Percentiles rank a stretch among this genome's conserved stretches.
Conservation (phyloP, 2,888 invertebrate species). For the Agonopterix arenella region DNA sequence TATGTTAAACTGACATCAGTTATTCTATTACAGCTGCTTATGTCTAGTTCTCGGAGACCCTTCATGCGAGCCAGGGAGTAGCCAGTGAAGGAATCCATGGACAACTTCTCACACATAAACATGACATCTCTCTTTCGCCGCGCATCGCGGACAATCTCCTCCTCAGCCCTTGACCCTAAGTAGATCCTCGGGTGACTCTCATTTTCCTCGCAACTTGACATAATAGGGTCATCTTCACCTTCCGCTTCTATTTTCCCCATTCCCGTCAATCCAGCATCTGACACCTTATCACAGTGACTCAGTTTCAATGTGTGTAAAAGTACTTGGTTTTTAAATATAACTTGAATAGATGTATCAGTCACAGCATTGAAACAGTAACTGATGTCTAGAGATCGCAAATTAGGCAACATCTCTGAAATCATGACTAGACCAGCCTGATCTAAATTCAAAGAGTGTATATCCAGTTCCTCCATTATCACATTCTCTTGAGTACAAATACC, state of each 20-base stretch:
- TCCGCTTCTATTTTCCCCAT: conserved; percentile 70
- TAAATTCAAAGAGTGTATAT: conserved; percentile 77
- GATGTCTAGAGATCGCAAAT: conserved; percentile 78
- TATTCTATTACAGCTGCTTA: conserved; percentile 82
- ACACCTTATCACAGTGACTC: conserved; percentile 81
- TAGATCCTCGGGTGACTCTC: conserved; percentile 62
- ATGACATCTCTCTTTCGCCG: conserved; percentile 79
- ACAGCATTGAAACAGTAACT: conserved; percentile 84
- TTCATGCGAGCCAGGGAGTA: conserved; percentile 74
- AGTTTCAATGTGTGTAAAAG: conserved; percentile 78
- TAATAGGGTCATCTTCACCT: conserved; percentile 44
- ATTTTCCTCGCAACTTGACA: conserved; percentile 42
- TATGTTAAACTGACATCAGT: conserved; percentile 84
- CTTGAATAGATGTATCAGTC: conserved; percentile 81
- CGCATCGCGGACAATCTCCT: conserved; percentile 82
- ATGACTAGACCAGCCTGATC: conserved; percentile 78
- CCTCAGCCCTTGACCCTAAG: conserved; percentile 81
- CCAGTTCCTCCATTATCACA: conserved; percentile 65
- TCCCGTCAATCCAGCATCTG: conserved; percentile 84
- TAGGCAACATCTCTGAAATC: conserved; percentile 76
- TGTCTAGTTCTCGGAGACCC: conserved; percentile 76
- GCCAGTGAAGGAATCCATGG: conserved; percentile 55
- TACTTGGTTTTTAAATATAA: conserved; percentile 79
- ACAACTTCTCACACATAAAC: conserved; percentile 76
- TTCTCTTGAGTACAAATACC: conserved; percentile 76